Evolutionary conservation across 2,797 vertebrate species (phyloP).

Genomic region (Coregonus ussuriensis): DNA sequence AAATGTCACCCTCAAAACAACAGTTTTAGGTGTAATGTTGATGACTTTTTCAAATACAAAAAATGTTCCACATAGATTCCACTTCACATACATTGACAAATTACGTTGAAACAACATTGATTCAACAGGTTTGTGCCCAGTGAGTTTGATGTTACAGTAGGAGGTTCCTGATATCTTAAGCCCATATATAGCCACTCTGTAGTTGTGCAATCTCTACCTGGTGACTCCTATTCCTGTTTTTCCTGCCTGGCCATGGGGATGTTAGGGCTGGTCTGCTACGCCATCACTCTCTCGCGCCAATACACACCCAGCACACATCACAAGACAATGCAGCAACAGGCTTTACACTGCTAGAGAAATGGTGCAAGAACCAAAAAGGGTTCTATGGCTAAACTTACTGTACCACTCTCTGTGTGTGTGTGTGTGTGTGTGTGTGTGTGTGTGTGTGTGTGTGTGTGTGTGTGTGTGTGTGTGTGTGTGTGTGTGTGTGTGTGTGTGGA

Average conservation of each 20-base stretch:
- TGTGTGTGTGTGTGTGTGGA: too few relatives aligned
- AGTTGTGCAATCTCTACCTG: conserved; percentile 70
- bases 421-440: conserved; percentile 25
- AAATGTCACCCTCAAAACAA: too few relatives aligned
- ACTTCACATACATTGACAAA: too few relatives aligned
- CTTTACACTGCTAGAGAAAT: background rate
- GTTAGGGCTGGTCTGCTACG: conserved; percentile 63
- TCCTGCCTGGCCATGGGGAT: conserved; percentile 77
- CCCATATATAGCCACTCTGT: conserved; percentile 56
- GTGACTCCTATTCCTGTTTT: conserved; percentile 80
- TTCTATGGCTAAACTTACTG: conserved; percentile 14
- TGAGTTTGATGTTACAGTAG: conserved; percentile 52
- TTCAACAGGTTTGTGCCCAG: background rate
- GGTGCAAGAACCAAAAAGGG: background rate
- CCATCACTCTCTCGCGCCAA: background rate
- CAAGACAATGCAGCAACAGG: background rate
- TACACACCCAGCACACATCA: background rate
- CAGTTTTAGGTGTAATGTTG: too few relatives aligned
- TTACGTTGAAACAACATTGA: too few relatives aligned
- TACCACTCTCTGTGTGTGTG: conserved; percentile 33
- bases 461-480: background rate
- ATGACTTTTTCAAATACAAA: too few relatives aligned
- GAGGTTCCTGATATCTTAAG: conserved; percentile 53
- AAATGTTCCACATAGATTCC: too few relatives aligned
- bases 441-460: conserved; percentile 2